phyloP scores from a whole-genome alignment of 2,113 vertebrate genomes.

The Pteruthius melanotis region DNA sequence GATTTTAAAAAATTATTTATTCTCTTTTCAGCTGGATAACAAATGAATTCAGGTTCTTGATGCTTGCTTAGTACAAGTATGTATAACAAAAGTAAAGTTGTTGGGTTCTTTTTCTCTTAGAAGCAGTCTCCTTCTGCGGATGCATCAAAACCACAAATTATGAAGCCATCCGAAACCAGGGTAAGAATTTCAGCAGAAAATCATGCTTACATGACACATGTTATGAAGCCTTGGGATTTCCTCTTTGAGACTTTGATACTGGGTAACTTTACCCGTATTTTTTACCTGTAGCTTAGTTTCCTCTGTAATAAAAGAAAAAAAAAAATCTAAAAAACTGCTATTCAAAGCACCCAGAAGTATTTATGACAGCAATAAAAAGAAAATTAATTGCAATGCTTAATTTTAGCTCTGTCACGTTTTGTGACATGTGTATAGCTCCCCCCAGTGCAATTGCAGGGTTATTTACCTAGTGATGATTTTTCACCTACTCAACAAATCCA shows the following conservation, averaged over 20 bases:
- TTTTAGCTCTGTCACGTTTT: background rate
- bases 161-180: slow-evolving; percentile 69
- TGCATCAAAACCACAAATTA: background rate
- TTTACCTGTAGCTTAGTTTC: background rate
- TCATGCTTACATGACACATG: background rate
- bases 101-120: background rate
- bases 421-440: background rate
- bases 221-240: background rate
- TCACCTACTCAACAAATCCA: background rate
- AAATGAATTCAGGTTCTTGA: background rate
- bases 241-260: background rate
- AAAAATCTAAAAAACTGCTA: background rate
- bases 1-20: background rate
- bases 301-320: background rate
- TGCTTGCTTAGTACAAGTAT: background rate
- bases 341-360: background rate
- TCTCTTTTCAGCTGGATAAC: background rate
- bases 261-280: background rate
- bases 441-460: background rate
- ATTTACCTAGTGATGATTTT: background rate
- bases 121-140: background rate
- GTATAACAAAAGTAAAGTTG: background rate
- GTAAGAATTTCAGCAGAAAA: slow-evolving; percentile 27
- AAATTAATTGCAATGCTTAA: background rate
- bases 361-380: background rate